Conservation (phyloP, 2,888 invertebrate genomes). For the Caenorhabditis sinica region DNA sequence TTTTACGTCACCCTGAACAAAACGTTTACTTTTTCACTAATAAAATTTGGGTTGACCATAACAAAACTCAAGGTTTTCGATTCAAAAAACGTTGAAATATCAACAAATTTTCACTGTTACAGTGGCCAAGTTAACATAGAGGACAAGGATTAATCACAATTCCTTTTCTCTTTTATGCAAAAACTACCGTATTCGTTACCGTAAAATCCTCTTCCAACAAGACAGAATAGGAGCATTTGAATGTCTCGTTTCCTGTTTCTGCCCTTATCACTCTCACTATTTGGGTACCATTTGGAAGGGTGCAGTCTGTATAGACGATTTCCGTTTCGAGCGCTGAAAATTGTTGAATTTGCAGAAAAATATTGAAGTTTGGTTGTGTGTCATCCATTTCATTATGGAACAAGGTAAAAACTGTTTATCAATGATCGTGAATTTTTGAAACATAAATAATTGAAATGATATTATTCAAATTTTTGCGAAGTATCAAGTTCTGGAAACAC, state of each 20-base stretch:
- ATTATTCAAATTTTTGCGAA: too few relatives aligned
- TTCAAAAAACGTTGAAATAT: background rate
- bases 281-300: conserved; percentile 44
- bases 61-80: background rate
- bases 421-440: background rate
- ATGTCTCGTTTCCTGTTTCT: conserved; percentile 38
- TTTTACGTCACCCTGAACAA: conserved; percentile 88
- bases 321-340: conserved; percentile 72
- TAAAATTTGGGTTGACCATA: background rate
- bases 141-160: too few relatives aligned
- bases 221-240: conserved; percentile 64
- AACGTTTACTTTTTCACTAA: background rate
- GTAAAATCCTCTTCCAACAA: conserved; percentile 65
- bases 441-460: too few relatives aligned
- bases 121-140: too few relatives aligned
- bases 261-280: conserved; percentile 16
- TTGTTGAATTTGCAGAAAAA: background rate
- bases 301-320: conserved; percentile 75
- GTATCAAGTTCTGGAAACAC: too few relatives aligned
- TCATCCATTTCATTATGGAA: background rate
- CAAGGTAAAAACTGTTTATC: too few relatives aligned
- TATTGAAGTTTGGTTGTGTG: too few relatives aligned
- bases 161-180: too few relatives aligned
- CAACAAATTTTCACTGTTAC: too few relatives aligned
- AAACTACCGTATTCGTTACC: conserved; percentile 47